Conservation (phyloP, 2,113 vertebrate species). For the Leiothrix lutea region DNA sequence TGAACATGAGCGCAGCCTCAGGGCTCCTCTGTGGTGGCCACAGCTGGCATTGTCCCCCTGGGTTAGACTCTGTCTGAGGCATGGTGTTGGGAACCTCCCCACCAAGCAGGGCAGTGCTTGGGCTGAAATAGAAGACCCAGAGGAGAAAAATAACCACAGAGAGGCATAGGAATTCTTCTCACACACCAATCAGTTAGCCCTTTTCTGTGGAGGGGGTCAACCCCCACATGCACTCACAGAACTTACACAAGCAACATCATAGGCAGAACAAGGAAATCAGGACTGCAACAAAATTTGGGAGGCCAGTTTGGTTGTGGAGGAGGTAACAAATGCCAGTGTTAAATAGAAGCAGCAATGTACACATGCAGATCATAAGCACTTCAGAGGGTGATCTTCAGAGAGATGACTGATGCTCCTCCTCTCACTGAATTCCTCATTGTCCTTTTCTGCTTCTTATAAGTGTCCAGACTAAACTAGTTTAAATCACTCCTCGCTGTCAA, state of each 20-base stretch:
- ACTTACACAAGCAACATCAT: neutral
- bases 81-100: neutral
- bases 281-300: neutral
- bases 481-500: neutral
- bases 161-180: neutral
- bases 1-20: rapidly evolving
- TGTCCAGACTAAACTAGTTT: neutral
- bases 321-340: neutral
- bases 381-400: neutral
- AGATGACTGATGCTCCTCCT: neutral
- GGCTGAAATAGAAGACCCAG: neutral
- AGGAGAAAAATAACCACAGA: neutral
- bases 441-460: neutral
- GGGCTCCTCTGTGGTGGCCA: neutral
- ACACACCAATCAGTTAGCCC: neutral
- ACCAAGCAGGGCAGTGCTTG: neutral
- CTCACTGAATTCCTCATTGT: neutral
- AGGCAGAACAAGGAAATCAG: neutral
- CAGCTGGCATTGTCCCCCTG: neutral
- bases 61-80: neutral
- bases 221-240: rapidly evolving
- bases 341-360: neutral
- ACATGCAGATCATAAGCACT: neutral
- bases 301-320: neutral
- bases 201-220: neutral